Percentiles rank a stretch among this genome's conserved stretches.
Conservation (phyloP, 2,888 invertebrate genomes). For the Drosophila melanosoma region DNA sequence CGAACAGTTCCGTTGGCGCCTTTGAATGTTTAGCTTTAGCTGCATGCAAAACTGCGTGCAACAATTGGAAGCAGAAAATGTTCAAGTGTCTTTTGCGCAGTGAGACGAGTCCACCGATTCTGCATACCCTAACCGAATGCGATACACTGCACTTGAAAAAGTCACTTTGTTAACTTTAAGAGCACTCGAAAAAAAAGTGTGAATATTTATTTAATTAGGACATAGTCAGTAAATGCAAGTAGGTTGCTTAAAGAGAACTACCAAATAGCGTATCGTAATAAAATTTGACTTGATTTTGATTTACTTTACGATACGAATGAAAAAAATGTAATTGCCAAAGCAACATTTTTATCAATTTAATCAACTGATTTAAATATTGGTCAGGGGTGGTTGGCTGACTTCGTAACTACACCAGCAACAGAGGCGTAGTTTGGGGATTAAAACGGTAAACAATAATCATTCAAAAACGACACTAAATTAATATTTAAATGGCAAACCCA, state of each 20-base stretch:
- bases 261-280: neutral
- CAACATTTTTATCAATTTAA: slow-evolving; percentile 15
- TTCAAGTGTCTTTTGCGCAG: too few relatives aligned
- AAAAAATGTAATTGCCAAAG: slow-evolving; percentile 19
- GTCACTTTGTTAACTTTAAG: neutral
- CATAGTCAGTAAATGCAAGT: slow-evolving; percentile 3
- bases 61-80: too few relatives aligned
- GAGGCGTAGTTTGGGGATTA: slow-evolving; percentile 30
- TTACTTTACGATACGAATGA: too few relatives aligned
- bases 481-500: slow-evolving; percentile 14
- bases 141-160: slow-evolving; percentile 60
- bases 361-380: slow-evolving; percentile 13
- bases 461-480: neutral
- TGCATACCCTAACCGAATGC: slow-evolving; percentile 56
- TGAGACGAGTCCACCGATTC: too few relatives aligned
- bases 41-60: too few relatives aligned
- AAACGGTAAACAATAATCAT: neutral
- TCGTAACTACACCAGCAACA: neutral
- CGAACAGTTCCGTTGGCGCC: too few relatives aligned
- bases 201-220: slow-evolving; percentile 35
- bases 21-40: too few relatives aligned
- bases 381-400: slow-evolving; percentile 1
- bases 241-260: neutral
- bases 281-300: neutral
- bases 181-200: slow-evolving; percentile 13